Percentiles rank a stretch among this genome's conserved stretches.
Evolutionary conservation across 2,797 vertebrate genomes (phyloP).

Genomic region (Paramormyrops hopkinsi): DNA sequence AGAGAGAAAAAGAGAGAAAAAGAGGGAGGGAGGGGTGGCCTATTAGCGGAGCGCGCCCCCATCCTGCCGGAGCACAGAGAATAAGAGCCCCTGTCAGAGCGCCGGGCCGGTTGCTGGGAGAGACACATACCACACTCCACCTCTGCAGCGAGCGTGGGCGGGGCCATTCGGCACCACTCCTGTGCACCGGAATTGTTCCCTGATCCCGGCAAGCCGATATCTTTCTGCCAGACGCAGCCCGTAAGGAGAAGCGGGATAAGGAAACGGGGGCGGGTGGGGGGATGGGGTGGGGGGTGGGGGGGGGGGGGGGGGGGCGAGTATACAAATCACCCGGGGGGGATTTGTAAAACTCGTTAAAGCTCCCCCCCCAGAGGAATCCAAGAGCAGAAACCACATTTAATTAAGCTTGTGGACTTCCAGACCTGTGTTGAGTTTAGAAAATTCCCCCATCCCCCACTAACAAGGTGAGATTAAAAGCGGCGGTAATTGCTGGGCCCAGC

Average conservation of each 20-base stretch:
- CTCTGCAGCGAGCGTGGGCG: constrained; percentile 72
- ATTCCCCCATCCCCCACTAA: background rate
- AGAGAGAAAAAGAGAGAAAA: background rate
- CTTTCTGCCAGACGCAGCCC: constrained; percentile 38
- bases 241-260: constrained; percentile 8
- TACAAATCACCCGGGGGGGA: background rate
- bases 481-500: background rate
- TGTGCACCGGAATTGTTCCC: constrained; percentile 31
- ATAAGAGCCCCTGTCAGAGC: constrained; percentile 55
- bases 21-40: background rate
- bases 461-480: background rate
- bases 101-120: constrained; percentile 51
- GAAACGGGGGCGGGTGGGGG: background rate
- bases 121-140: constrained; percentile 70
- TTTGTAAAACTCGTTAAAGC: constrained; percentile 4
- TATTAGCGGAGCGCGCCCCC: constrained; percentile 25
- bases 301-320: background rate
- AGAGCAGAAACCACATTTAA: constrained; percentile 10
- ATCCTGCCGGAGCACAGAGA: constrained; percentile 27
- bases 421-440: background rate
- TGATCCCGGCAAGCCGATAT: constrained; percentile 15
- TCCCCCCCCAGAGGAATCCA: background rate
- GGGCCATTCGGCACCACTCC: constrained; percentile 62
- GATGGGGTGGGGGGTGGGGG: background rate
- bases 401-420: background rate